A percentile compares a stretch with the other conserved stretches of the same genome.
Conservation (phyloP, 2,888 invertebrate genomes). For the Tenthredo distinguenda region DNA sequence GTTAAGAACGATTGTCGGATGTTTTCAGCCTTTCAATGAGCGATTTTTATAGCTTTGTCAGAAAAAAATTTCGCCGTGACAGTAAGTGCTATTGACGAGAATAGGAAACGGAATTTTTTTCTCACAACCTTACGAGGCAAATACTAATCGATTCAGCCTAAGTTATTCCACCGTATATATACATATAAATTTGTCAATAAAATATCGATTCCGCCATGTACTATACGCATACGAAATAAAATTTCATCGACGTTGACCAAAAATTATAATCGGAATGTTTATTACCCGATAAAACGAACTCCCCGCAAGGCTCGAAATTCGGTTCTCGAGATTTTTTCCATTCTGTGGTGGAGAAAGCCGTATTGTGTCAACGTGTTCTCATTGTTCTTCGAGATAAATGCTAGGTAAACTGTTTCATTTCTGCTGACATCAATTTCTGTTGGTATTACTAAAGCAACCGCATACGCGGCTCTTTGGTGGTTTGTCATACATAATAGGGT, state of each 20-base stretch:
- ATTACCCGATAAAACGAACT: neutral
- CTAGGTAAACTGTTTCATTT: constrained; percentile 44
- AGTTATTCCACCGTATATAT: constrained; percentile 10
- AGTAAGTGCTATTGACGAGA: neutral
- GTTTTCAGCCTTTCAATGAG: constrained; percentile 23
- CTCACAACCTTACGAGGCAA: neutral
- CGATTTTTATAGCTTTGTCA: constrained; percentile 22
- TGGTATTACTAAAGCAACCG: constrained; percentile 40
- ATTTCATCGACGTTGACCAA: neutral
- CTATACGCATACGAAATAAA: neutral
- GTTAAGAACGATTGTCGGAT: constrained; percentile 27
- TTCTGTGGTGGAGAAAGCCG: neutral
- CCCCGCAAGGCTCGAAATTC: neutral
- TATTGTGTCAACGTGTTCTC: constrained; percentile 1
- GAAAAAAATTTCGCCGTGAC: neutral
- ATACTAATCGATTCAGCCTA: neutral
- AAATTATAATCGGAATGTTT: neutral
- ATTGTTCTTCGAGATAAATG: constrained; percentile 45
- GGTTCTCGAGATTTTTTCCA: neutral
- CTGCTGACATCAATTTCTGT: constrained; percentile 46
- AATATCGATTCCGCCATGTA: neutral
- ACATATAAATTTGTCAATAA: neutral
- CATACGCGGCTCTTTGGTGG: constrained; percentile 37
- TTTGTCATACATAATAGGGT: constrained; percentile 49
- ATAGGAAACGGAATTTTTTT: neutral